Percentiles rank a stretch among this genome's conserved stretches.
Evolutionary conservation across 2,888 invertebrate species (phyloP).

Genomic region (Machimus rusticus): DNA sequence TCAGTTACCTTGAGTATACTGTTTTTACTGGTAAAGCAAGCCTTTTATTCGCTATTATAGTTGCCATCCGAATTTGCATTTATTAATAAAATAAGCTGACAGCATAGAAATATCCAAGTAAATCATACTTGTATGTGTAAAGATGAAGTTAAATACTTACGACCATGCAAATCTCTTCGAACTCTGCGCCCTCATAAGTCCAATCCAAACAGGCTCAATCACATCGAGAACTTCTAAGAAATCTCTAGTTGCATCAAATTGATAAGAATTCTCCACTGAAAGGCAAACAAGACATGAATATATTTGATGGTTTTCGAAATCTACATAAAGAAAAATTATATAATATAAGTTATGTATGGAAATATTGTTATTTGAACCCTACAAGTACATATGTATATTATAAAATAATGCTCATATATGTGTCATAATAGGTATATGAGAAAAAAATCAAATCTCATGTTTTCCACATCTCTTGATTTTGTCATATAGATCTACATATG

Average conservation of each 20-base stretch:
- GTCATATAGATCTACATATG: too few species aligned
- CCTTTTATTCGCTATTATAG: neutral
- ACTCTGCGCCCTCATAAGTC: constrained; percentile 75
- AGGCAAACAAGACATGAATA: neutral
- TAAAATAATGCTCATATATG: too few species aligned
- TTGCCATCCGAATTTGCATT: too few species aligned
- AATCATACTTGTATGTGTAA: neutral
- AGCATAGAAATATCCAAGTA: neutral
- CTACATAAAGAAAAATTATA: neutral
- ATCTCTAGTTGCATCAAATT: constrained; percentile 79
- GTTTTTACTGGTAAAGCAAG: neutral
- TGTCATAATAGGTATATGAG: too few species aligned
- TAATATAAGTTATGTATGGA: too few species aligned
- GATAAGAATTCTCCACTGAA: constrained; percentile 77
- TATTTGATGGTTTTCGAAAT: neutral
- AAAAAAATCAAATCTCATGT: too few species aligned
- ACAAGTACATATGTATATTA: too few species aligned
- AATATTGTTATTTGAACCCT: too few species aligned
- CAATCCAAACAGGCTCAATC: constrained; percentile 80
- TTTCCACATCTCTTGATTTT: too few species aligned
- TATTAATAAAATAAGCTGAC: neutral
- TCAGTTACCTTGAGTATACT: neutral
- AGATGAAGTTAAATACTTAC: constrained; percentile 65
- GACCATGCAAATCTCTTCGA: constrained; percentile 79
- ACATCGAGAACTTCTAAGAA: constrained; percentile 81